A percentile compares a stretch with the other conserved stretches of the same genome.
These are phyloP conservation scores for Zeugodacus cucurbitae DNA, from an alignment of 1,140 invertebrate species.

Conservation along the genomic window DNA sequence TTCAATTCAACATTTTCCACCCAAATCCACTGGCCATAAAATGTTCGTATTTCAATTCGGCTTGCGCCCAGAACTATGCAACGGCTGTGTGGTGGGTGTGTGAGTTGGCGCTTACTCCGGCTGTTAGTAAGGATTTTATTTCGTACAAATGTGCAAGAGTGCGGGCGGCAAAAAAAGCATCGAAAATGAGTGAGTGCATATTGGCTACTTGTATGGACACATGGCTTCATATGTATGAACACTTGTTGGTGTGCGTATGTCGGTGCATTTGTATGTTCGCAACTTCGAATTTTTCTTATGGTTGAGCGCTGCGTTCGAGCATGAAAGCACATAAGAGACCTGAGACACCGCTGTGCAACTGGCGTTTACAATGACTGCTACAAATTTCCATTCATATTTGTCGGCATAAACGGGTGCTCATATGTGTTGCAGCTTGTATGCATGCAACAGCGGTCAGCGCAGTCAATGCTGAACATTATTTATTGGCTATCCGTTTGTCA, in stretches of 20 bases:
- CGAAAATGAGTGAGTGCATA: neutral
- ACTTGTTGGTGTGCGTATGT: neutral
- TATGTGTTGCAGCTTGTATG: neutral
- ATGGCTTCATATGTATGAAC: neutral
- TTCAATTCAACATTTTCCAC: neutral
- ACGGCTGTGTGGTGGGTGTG: neutral
- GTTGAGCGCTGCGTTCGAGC: neutral
- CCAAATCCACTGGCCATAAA: neutral
- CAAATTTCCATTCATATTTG: neutral
- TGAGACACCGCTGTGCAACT: neutral
- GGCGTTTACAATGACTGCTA: neutral
- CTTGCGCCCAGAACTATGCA: neutral
- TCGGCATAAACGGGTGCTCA: too few species aligned
- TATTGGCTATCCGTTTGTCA: neutral
- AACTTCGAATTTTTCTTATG: neutral
- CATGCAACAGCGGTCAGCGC: neutral
- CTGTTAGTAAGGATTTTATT: neutral
- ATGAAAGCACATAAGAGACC: neutral
- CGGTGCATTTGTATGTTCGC: neutral
- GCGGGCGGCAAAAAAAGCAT: neutral
- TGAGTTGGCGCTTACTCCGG: neutral
- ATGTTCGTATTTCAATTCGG: neutral
- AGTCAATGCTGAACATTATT: conserved; percentile 4
- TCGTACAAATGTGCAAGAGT: neutral
- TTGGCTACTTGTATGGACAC: neutral